These are phyloP conservation scores for Rhagium mordax DNA, from an alignment of 2,888 invertebrate genomes.

Conservation along the genomic window DNA sequence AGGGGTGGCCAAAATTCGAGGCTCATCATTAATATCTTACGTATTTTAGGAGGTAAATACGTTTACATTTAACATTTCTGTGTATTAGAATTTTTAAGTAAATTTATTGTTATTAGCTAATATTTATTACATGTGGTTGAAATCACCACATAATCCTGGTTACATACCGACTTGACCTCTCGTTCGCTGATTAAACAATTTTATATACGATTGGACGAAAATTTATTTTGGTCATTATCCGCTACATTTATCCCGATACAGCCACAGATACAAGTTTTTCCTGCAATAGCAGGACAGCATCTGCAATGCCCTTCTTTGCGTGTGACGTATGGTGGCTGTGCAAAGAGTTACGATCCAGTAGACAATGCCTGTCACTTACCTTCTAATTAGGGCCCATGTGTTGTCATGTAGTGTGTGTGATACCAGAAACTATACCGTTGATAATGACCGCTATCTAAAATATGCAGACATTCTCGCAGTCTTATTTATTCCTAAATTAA, in stretches of 20 bases:
- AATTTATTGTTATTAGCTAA: no score
- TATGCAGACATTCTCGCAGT: constrained; percentile 40
- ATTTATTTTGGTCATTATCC: constrained; percentile 45
- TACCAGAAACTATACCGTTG: constrained; percentile 45
- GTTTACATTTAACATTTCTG: no score
- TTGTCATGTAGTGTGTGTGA: constrained; percentile 46
- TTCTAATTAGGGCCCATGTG: constrained; percentile 47
- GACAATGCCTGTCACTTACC: constrained; percentile 50
- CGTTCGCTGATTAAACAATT: no score
- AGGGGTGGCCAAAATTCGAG: no score
- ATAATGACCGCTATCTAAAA: constrained; percentile 45
- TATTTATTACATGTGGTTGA: no score
- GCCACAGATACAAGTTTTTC: constrained; percentile 1
- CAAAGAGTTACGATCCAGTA: constrained; percentile 42
- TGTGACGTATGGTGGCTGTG: constrained; percentile 43
- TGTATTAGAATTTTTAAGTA: no score
- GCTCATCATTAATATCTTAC: no score
- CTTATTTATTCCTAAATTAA: constrained; percentile 42
- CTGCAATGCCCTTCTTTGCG: constrained; percentile 33
- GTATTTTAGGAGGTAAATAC: no score
- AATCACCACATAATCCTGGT: no score
- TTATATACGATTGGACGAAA: no score
- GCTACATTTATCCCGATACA: constrained; percentile 29
- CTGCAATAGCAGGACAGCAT: constrained; percentile 5
- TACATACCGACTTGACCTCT: no score